Conservation (phyloP, 2,888 invertebrate species). For the Pollenia amentaria region DNA sequence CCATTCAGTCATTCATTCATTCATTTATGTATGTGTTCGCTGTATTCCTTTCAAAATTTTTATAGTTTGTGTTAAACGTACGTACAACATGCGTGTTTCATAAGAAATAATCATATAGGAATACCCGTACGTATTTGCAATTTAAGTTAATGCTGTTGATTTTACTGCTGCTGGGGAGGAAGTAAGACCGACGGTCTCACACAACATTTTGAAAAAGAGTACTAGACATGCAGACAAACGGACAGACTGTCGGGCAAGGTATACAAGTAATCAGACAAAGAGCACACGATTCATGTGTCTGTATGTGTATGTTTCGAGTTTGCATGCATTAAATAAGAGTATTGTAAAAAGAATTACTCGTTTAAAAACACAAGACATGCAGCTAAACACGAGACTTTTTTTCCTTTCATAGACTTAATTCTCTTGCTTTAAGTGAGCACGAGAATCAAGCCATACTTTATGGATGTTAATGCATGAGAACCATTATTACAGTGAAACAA, state of each 20-base stretch:
- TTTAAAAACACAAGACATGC: slow-evolving; percentile 58
- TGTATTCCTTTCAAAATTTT: slow-evolving; percentile 46
- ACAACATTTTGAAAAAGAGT: slow-evolving; percentile 59
- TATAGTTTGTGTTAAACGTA: slow-evolving; percentile 64
- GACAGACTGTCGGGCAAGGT: neutral
- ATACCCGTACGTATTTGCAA: slow-evolving; percentile 48
- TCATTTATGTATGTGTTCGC: slow-evolving; percentile 48
- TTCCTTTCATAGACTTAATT: slow-evolving; percentile 31
- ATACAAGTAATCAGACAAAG: slow-evolving; percentile 72
- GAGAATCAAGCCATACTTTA: slow-evolving; percentile 61
- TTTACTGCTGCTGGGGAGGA: slow-evolving; percentile 75
- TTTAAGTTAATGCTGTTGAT: slow-evolving; percentile 62
- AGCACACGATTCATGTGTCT: slow-evolving; percentile 72
- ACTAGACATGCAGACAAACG: slow-evolving; percentile 58
- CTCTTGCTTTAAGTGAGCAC: slow-evolving; percentile 66
- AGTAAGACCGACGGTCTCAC: slow-evolving; percentile 74
- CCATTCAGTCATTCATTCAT: slow-evolving; percentile 49
- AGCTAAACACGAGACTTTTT: slow-evolving; percentile 72
- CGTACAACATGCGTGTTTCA: slow-evolving; percentile 70
- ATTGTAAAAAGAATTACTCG: slow-evolving; percentile 28
- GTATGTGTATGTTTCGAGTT: slow-evolving; percentile 26
- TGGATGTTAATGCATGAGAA: slow-evolving; percentile 40
- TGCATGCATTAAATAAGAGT: slow-evolving; percentile 39
- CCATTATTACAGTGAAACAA: slow-evolving; percentile 51
- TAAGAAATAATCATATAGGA: slow-evolving; percentile 56